Base-by-base conservation (phyloP, 2,113 vertebrate species). In the Cariama cristata region DNA sequence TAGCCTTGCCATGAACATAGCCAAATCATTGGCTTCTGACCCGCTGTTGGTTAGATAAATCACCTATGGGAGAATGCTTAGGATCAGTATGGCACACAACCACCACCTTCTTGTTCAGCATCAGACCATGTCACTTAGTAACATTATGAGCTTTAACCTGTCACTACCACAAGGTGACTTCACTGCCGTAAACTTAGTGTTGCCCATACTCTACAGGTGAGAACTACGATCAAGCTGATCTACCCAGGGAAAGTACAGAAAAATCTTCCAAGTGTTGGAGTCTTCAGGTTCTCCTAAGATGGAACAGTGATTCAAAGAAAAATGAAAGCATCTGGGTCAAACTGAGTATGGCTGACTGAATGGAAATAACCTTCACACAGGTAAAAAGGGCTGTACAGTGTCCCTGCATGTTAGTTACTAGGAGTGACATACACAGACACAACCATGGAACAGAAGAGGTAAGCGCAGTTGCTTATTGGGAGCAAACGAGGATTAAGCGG, bases 21-120 rank as follows among this genome's bases (percentile, higher is more conserved):
- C 99, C 47, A 99, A 93, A 68, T 99, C 99, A 35, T 99, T 99
- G 81, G 99, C 99, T 94, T 99, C 99, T 5, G 99, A 99, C 80
- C 99, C 99, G 1, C 99, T 99, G 97, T 99, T 99, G 60, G 98
- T 98, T 73, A 99, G 93, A 96, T 99, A 99, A 85, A 99, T 77
- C 67, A 99, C 99, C 99, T 99, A 56, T 1, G 10, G 88, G 27
- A 82, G 74, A 84, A 59, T 14, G 33, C 60, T 11, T 26, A 73
- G 21, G 38, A 60, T 97, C 87, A 97, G 66, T 3, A 68, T 21
- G 68, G 60, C 4, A 2, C 49, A 67, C 33, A 79, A 52, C 11
- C 22, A 81, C 7, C n/a, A 35, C 22, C 20, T 13, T 12, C 40
- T 40, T 40, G 19, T 26, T 64, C 2, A 0, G 16, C 59, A 79